Conservation (phyloP, 2,888 invertebrate species). For the Halocaridina rubra region DNA sequence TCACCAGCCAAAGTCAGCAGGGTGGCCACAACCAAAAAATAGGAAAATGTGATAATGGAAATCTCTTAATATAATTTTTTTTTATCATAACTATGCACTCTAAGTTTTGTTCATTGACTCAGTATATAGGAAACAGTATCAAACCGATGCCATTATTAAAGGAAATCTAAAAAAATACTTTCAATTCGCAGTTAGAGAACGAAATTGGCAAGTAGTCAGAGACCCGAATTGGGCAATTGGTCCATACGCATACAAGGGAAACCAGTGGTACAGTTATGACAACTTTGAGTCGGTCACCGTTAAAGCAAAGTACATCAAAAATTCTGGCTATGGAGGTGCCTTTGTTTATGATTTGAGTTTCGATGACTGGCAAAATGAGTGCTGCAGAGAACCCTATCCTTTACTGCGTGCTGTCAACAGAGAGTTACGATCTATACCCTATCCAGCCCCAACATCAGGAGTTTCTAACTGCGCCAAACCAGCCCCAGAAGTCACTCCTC, state of each 20-base stretch:
- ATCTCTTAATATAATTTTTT: no score
- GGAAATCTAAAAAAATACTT: slow-evolving; percentile 65
- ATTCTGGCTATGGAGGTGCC: slow-evolving; percentile 82
- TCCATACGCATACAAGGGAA: slow-evolving; percentile 78
- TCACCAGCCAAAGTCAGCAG: no score
- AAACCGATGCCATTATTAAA: no score
- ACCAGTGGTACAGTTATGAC: slow-evolving; percentile 95
- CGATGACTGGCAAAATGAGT: slow-evolving; percentile 87
- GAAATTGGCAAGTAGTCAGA: slow-evolving; percentile 62
- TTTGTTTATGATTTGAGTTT: slow-evolving; percentile 90
- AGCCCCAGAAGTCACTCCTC: slow-evolving; percentile 79
- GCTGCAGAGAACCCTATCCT: slow-evolving; percentile 84
- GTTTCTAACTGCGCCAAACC: slow-evolving; percentile 79
- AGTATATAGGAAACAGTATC: no score
- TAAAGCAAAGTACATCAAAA: slow-evolving; percentile 76
- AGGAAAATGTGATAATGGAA: no score
- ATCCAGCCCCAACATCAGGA: slow-evolving; percentile 55
- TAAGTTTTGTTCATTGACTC: no score
- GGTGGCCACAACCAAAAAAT: no score
- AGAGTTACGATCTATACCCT: slow-evolving; percentile 71
- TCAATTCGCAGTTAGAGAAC: slow-evolving; percentile 63
- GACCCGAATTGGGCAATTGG: slow-evolving; percentile 72
- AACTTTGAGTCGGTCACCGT: slow-evolving; percentile 74
- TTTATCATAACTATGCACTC: no score
- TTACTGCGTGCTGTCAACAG: slow-evolving; percentile 81